Evolutionary conservation across 2,797 vertebrate species (phyloP).

Genomic region (Gymnothorax javanicus): DNA sequence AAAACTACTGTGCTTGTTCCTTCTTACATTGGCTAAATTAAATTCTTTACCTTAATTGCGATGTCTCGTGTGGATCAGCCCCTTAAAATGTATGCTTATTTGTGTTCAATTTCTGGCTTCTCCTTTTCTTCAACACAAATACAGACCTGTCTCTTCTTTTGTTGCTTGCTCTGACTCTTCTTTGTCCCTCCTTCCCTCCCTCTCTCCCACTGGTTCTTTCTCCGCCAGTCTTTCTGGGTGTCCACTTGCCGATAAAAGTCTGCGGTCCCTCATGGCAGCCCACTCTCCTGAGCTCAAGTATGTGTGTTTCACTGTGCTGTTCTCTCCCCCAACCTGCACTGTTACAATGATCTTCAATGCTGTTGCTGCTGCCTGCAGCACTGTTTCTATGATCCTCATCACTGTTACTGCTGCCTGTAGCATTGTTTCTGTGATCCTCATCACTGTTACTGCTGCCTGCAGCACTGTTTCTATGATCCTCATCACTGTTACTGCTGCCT

Average conservation of each 20-base stretch:
- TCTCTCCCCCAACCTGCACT: neutral
- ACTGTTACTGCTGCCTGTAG: neutral
- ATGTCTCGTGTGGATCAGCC: neutral
- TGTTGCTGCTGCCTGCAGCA: neutral
- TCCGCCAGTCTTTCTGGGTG: constrained; percentile 99
- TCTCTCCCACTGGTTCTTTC: constrained; percentile 56
- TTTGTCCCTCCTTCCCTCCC: constrained; percentile 44
- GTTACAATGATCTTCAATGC: no score
- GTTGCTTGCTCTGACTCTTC: constrained; percentile 16
- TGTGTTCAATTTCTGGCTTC: constrained; percentile 8
- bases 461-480: neutral
- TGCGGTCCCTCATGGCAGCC: constrained; percentile 99
- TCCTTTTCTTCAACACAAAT: constrained; percentile 10
- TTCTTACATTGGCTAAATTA: neutral
- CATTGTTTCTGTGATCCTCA: neutral
- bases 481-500: neutral
- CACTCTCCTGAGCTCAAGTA: constrained; percentile 99
- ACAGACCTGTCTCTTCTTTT: constrained; percentile 34
- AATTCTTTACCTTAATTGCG: neutral
- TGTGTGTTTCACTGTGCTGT: constrained; percentile 69
- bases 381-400: neutral
- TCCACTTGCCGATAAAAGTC: constrained; percentile 99
- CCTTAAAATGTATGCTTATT: constrained; percentile 1
- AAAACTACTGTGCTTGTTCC: neutral
- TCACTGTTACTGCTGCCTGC: neutral